These are phyloP conservation scores for Apis florea DNA, from an alignment of 1,140 invertebrate species.

Conservation along the genomic window DNA sequence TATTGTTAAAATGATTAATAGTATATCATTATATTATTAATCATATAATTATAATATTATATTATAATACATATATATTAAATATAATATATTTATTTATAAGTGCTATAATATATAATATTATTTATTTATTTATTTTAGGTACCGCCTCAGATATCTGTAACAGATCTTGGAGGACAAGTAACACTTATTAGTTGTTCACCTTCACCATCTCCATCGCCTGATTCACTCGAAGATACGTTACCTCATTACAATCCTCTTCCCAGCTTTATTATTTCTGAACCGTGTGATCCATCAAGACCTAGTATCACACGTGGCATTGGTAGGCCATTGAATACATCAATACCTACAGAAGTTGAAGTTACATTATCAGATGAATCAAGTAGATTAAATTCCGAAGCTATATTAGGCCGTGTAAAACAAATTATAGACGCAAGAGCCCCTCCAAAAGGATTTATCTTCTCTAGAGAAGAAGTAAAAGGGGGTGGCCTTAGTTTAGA, in stretches of 20 bases:
- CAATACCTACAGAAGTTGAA: slow-evolving; percentile 82
- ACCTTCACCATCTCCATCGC: slow-evolving; percentile 77
- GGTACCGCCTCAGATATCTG: slow-evolving; percentile 91
- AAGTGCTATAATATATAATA: background rate
- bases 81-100: too few species aligned
- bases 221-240: slow-evolving; percentile 75
- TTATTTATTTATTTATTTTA: slow-evolving; percentile 61
- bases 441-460: slow-evolving; percentile 87
- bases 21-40: too few species aligned
- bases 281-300: slow-evolving; percentile 86
- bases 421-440: slow-evolving; percentile 90
- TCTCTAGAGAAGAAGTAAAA: slow-evolving; percentile 78
- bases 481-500: slow-evolving; percentile 84
- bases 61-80: too few species aligned
- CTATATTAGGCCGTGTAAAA: slow-evolving; percentile 91
- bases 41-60: too few species aligned
- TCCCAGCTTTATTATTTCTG: slow-evolving; percentile 86
- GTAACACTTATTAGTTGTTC: slow-evolving; percentile 88
- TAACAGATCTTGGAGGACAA: slow-evolving; percentile 93
- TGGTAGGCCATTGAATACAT: slow-evolving; percentile 80
- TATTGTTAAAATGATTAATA: too few species aligned
- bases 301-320: slow-evolving; percentile 91
- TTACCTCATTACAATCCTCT: slow-evolving; percentile 77
- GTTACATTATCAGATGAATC: slow-evolving; percentile 90
- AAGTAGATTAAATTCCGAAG: slow-evolving; percentile 87